These are phyloP conservation scores for Globodera rostochiensis DNA, from an alignment of 1,140 invertebrate genomes.

Conservation along the genomic window DNA sequence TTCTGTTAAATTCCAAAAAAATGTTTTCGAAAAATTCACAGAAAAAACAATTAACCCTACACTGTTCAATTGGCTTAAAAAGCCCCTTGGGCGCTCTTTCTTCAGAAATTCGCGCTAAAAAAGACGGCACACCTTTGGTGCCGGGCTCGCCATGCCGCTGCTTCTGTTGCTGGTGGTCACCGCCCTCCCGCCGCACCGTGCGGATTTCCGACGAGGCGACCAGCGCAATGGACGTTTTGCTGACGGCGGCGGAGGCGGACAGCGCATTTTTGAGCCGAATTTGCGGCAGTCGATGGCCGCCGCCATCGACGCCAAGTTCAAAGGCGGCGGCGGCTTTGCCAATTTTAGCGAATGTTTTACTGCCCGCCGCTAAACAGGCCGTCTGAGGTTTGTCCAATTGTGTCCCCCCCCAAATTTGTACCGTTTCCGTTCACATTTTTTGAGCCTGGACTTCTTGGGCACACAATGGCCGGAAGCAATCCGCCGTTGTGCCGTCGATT, in stretches of 20 bases:
- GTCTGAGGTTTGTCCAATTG: too few species aligned
- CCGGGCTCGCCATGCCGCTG: not conserved
- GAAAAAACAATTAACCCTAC: too few species aligned
- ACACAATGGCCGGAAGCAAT: not conserved
- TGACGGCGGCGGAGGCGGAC: not conserved
- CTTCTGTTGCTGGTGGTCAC: not conserved
- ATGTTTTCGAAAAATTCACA: too few species aligned
- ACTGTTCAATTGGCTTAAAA: too few species aligned
- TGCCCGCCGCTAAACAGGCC: not conserved
- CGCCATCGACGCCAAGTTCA: not conserved
- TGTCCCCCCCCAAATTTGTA: too few species aligned
- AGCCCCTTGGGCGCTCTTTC: not conserved
- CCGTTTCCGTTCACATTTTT: too few species aligned
- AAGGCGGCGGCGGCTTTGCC: not conserved
- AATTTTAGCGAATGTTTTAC: not conserved
- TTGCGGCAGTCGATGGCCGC: not conserved
- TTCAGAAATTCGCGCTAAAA: too few species aligned
- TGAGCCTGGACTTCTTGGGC: not conserved
- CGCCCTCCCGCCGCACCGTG: not conserved
- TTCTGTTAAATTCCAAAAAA: too few species aligned
- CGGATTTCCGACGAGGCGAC: constrained; percentile 4
- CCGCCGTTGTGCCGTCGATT: constrained; percentile 5
- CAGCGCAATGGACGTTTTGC: not conserved
- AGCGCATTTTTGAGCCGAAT: not conserved
- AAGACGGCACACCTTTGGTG: not conserved